Percentiles rank a stretch among this genome's conserved stretches.
phyloP scores from a whole-genome alignment of 2,888 invertebrate genomes.

The Trachelus tabidus region DNA sequence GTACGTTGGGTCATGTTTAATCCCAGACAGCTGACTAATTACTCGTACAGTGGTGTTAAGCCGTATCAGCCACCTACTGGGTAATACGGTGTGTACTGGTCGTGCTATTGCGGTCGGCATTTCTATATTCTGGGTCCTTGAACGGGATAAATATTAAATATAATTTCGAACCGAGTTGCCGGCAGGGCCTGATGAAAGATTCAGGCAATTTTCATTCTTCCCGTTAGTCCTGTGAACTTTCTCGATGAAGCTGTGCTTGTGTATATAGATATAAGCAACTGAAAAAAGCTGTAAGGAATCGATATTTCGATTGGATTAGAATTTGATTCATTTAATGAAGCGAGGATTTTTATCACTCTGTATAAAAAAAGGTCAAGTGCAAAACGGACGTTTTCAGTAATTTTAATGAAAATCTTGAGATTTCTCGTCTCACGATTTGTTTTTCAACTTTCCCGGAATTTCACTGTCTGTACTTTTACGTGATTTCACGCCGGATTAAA shows the following conservation, averaged over 20 bases:
- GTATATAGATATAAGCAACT: neutral
- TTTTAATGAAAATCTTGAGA: neutral
- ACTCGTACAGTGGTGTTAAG: neutral
- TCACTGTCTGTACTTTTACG: neutral
- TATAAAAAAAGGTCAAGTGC: neutral
- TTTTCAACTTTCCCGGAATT: neutral
- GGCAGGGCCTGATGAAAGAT: neutral
- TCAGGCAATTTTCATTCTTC: neutral
- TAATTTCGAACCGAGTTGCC: neutral
- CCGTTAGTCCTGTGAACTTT: neutral
- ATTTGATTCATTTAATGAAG: neutral
- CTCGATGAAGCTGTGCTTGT: neutral
- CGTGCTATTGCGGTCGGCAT: neutral
- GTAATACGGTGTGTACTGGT: neutral
- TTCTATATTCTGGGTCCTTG: neutral
- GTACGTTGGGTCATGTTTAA: neutral
- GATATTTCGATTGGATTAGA: neutral
- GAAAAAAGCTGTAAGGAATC: neutral
- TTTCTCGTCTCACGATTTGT: neutral
- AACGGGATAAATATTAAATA: neutral
- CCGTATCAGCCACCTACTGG: neutral
- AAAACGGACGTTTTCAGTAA: neutral
- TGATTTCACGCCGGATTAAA: neutral
- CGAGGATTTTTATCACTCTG: neutral
- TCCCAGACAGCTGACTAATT: neutral